phyloP scores from a whole-genome alignment of 2,888 invertebrate species.

The Thysanoteuthis rhombus region DNA sequence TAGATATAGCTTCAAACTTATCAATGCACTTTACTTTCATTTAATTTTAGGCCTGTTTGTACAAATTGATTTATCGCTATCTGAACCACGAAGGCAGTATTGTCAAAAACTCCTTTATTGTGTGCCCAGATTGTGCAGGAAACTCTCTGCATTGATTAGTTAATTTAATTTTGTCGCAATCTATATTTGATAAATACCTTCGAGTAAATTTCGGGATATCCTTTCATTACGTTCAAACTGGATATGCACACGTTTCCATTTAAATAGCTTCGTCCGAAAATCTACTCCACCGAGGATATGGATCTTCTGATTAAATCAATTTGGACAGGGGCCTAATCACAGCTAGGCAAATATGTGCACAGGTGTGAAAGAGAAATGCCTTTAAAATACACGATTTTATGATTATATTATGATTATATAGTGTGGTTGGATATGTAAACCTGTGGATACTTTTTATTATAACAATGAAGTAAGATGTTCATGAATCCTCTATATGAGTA shows the following conservation, averaged over 20 bases:
- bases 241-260: not conserved
- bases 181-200: not conserved
- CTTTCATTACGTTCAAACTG: not conserved
- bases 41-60: not conserved
- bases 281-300: not conserved
- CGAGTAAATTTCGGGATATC: not conserved
- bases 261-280: not conserved
- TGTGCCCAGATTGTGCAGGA: not conserved
- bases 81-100: not conserved
- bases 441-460: no score
- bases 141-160: not conserved
- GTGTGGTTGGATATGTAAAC: no score
- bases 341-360: no score
- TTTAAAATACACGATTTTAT: no score
- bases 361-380: no score
- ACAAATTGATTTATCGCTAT: not conserved
- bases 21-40: not conserved
- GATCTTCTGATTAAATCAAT: not conserved
- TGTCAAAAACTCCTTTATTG: not conserved
- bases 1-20: not conserved
- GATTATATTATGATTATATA: no score
- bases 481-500: no score
- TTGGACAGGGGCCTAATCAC: no score
- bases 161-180: not conserved
- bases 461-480: no score